Conservation (phyloP, 2,113 vertebrate species). For the Microcebus jonahi region DNA sequence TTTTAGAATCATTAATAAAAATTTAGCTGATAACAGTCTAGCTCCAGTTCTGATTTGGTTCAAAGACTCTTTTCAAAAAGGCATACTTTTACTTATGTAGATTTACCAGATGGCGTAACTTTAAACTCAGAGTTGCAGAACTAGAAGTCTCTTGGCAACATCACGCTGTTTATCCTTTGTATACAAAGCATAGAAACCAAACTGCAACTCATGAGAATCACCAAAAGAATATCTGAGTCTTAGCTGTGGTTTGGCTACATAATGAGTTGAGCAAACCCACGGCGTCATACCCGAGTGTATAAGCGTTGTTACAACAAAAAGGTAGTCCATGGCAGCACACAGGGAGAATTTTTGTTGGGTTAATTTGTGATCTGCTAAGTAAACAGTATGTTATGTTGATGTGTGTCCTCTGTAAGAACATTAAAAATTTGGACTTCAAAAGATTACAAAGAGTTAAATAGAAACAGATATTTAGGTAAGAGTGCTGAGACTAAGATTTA, state of each 20-base stretch:
- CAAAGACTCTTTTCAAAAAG: slow-evolving; percentile 73
- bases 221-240: slow-evolving; percentile 63
- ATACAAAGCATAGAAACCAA: slow-evolving; percentile 79
- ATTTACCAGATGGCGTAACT: slow-evolving; percentile 80
- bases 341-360: slow-evolving; percentile 42
- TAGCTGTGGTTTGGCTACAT: slow-evolving; percentile 58
- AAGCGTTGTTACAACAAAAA: slow-evolving; percentile 67
- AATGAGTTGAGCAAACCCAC: slow-evolving; percentile 59
- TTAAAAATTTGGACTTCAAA: slow-evolving; percentile 42
- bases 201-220: slow-evolving; percentile 68
- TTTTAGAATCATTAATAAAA: slow-evolving; percentile 55
- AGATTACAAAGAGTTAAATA: background rate
- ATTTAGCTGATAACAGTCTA: slow-evolving; percentile 66
- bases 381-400: background rate
- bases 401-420: background rate
- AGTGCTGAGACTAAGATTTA: slow-evolving; percentile 5
- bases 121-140: slow-evolving; percentile 75
- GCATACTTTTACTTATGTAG: slow-evolving; percentile 58
- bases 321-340: background rate
- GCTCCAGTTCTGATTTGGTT: slow-evolving; percentile 59
- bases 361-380: background rate
- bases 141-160: slow-evolving; percentile 78
- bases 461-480: slow-evolving; percentile 19
- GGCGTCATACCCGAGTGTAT: slow-evolving; percentile 36
- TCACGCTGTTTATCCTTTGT: slow-evolving; percentile 77